Percentiles rank a stretch among this genome's conserved stretches.
Evolutionary conservation across 2,888 invertebrate genomes (phyloP).

Genomic region (Argynnis bischoffii): DNA sequence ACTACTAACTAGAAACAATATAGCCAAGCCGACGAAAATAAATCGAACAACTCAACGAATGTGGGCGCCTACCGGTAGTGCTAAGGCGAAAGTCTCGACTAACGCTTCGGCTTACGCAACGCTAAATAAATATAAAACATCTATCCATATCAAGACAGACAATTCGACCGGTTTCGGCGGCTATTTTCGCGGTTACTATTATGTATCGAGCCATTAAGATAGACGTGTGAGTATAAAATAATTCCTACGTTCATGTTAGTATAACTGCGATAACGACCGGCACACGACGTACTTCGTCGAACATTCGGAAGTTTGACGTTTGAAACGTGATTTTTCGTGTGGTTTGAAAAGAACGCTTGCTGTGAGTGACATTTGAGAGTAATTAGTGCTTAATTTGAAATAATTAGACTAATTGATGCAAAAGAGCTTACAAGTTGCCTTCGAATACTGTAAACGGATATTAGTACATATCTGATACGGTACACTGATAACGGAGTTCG

Average conservation of each 20-base stretch:
- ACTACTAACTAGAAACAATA: constrained; percentile 42
- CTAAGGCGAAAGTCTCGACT: constrained; percentile 55
- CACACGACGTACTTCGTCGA: constrained; percentile 57
- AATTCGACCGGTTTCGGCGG: constrained; percentile 63
- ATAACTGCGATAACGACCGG: constrained; percentile 65
- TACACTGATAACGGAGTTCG: constrained; percentile 47
- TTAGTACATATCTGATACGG: constrained; percentile 38
- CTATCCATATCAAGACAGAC: constrained; percentile 50
- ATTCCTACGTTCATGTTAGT: constrained; percentile 60
- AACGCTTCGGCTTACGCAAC: constrained; percentile 59
- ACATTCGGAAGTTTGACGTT: constrained; percentile 41
- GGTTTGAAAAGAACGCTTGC: constrained; percentile 11
- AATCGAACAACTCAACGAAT: constrained; percentile 53
- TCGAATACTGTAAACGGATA: neutral
- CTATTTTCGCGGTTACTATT: constrained; percentile 63
- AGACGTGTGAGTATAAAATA: constrained; percentile 54
- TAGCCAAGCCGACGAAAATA: constrained; percentile 58
- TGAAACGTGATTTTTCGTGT: constrained; percentile 23
- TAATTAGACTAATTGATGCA: neutral
- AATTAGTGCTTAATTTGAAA: constrained; percentile 1
- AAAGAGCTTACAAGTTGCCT: neutral
- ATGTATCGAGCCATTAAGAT: constrained; percentile 58
- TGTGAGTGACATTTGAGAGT: constrained; percentile 18
- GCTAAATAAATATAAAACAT: constrained; percentile 51
- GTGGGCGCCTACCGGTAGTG: constrained; percentile 61